Percentiles rank a stretch among this genome's conserved stretches.
Conservation (phyloP, 2,797 vertebrate species). For the Notamacropus eugenii region DNA sequence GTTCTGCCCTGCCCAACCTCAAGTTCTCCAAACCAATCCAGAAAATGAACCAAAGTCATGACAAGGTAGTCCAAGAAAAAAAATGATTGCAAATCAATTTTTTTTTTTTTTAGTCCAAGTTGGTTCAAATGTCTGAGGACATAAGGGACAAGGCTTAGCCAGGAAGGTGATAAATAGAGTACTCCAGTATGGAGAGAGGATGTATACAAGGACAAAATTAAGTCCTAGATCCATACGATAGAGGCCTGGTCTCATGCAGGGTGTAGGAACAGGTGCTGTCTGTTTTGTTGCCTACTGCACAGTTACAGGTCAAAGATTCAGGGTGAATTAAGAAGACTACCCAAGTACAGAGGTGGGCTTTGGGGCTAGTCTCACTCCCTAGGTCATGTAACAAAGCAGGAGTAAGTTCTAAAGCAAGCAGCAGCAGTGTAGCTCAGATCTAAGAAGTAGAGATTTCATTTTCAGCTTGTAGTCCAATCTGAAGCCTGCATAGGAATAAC, state of each 20-base stretch:
- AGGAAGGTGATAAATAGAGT: not conserved
- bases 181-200: not conserved
- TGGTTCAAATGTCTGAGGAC: not conserved
- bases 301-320: no score
- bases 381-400: no score
- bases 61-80: not conserved
- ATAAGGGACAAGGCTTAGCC: not conserved
- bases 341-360: no score
- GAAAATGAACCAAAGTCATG: not conserved
- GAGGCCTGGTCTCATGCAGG: not conserved
- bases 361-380: no score
- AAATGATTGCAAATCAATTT: not conserved
- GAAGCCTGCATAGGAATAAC: not conserved
- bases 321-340: no score
- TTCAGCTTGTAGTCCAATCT: not conserved
- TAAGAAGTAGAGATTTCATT: not conserved
- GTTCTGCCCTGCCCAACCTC: not conserved
- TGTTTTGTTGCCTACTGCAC: not conserved
- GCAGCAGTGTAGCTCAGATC: not conserved
- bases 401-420: no score
- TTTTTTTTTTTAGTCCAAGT: not conserved
- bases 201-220: not conserved
- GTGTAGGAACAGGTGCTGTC: no score
- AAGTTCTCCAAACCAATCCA: not conserved
- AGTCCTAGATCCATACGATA: not conserved